Conservation (phyloP, 2,888 invertebrate genomes). For the Chromoteleia sp. region DNA sequence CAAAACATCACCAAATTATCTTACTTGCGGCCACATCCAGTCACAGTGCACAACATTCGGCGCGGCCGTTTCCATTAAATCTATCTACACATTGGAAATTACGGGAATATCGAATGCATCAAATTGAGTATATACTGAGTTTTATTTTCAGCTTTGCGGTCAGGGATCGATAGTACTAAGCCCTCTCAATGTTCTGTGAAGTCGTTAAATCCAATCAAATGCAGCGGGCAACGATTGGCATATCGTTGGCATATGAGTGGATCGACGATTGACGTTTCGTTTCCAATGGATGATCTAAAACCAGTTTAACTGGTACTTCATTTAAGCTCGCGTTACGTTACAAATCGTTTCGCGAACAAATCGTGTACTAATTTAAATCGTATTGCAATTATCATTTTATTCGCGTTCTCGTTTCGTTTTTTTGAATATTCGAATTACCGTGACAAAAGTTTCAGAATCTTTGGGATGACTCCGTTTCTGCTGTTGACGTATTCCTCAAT, state of each 20-base stretch:
- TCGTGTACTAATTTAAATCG: not conserved
- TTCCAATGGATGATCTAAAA: constrained; percentile 78
- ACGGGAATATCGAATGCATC: constrained; percentile 57
- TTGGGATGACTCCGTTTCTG: constrained; percentile 77
- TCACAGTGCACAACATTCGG: constrained; percentile 11
- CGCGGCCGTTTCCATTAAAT: constrained; percentile 23
- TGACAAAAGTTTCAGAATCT: constrained; percentile 79
- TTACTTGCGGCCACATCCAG: constrained; percentile 9
- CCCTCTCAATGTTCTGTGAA: constrained; percentile 73
- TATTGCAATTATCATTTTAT: not conserved
- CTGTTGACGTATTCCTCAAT: constrained; percentile 85
- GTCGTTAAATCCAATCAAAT: constrained; percentile 78
- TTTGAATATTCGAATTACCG: constrained; percentile 68
- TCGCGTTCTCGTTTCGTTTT: not conserved
- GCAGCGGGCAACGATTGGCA: constrained; percentile 79
- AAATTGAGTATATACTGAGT: constrained; percentile 58
- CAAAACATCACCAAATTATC: constrained; percentile 27
- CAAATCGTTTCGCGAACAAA: constrained; percentile 25
- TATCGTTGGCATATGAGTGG: constrained; percentile 77
- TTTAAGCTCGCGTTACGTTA: constrained; percentile 26
- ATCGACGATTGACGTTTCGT: constrained; percentile 73
- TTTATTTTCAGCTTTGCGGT: constrained; percentile 69
- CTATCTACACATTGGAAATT: constrained; percentile 25
- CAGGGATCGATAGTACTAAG: constrained; percentile 61
- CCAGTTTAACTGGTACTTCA: constrained; percentile 57